These are phyloP conservation scores for Xestia xanthographa DNA, from an alignment of 2,888 invertebrate species.

Conservation along the genomic window DNA sequence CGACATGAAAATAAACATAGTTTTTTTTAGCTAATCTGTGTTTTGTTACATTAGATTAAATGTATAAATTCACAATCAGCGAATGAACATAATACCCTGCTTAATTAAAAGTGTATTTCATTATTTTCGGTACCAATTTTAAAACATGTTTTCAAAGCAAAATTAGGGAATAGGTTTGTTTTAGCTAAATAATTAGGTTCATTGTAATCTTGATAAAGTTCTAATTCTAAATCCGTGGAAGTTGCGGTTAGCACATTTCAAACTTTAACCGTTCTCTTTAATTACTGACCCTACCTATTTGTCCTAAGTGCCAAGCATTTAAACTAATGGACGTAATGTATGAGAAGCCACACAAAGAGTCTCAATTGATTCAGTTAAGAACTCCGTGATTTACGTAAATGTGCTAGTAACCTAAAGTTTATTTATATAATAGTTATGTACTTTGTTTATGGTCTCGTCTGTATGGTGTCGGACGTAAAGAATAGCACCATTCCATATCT, in stretches of 20 bases:
- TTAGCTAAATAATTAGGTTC: not conserved
- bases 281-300: constrained; percentile 17
- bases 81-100: not conserved
- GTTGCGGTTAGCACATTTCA: not conserved
- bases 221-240: not conserved
- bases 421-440: too few species aligned
- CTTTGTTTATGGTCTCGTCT: too few species aligned
- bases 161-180: not conserved
- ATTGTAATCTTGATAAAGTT: not conserved
- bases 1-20: not conserved
- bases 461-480: too few species aligned
- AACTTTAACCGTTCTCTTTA: not conserved
- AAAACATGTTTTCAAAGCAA: not conserved
- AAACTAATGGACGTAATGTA: constrained; percentile 23
- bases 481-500: too few species aligned
- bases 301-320: constrained; percentile 32
- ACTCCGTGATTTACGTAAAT: constrained; percentile 1
- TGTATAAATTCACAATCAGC: not conserved
- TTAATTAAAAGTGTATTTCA: not conserved
- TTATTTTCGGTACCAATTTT: not conserved
- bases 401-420: not conserved
- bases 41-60: not conserved
- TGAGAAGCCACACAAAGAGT: constrained; percentile 25
- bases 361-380: constrained; percentile 40
- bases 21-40: not conserved